phyloP scores from a whole-genome alignment of 2,113 vertebrate species.

The cat (Felis catus) region F.catus_Fca126_mat1.0 CM031415.1:72002001-72002500 shows the following conservation, averaged over 20 bases:
- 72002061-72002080: too few relatives aligned
- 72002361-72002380: not conserved
- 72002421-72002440: not conserved
- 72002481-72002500: not conserved
- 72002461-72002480: not conserved
- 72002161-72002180: not conserved
- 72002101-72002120: not conserved
- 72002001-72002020: conserved; percentile 72
- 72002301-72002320: not conserved
- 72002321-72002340: not conserved
- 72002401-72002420: not conserved
- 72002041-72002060: conserved; percentile 72
- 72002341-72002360: not conserved
- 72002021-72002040: conserved; percentile 76
- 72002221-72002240: not conserved
- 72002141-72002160: not conserved
- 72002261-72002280: not conserved
- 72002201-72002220: not conserved
- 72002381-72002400: not conserved
- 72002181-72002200: not conserved
- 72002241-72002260: not conserved
- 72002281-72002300: not conserved
- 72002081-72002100: not conserved
- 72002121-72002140: not conserved
- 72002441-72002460: not conserved